Conservation (phyloP, 2,113 vertebrate species). For the Hippocampus mohnikei region DNA sequence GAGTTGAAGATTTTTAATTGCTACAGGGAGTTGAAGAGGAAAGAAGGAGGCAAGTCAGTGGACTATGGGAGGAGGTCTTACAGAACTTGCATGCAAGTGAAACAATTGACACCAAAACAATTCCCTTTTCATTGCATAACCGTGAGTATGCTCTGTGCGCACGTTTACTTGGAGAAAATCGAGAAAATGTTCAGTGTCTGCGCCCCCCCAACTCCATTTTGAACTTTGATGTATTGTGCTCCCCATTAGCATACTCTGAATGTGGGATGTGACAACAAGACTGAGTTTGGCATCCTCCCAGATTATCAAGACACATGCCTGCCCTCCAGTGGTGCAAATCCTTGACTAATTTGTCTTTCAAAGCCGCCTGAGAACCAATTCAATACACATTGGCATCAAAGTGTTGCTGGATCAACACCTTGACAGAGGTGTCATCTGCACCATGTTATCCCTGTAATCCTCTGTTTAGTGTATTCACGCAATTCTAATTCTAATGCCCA, state of each 20-base stretch:
- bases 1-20: conserved; percentile 59
- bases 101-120: conserved; percentile 14
- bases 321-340: conserved; percentile 20
- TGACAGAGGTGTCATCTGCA: conserved; percentile 42
- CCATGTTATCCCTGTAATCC: conserved; percentile 64
- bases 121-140: conserved; percentile 1
- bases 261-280: conserved; percentile 32
- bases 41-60: conserved; percentile 3
- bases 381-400: conserved; percentile 63
- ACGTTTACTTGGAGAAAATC: neutral
- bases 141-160: neutral
- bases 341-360: conserved; percentile 56
- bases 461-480: conserved; percentile 43
- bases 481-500: conserved; percentile 45
- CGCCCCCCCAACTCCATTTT: conserved; percentile 2
- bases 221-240: conserved; percentile 49
- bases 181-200: neutral
- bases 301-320: conserved; percentile 55
- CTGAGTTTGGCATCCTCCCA: conserved; percentile 3
- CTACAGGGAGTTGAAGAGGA: conserved; percentile 44
- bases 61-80: neutral
- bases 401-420: conserved; percentile 53
- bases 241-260: conserved; percentile 39
- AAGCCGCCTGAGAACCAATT: conserved; percentile 43
- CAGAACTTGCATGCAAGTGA: neutral